Evolutionary conservation across 2,113 vertebrate species (phyloP).

Genomic region (Strix uralensis): DNA sequence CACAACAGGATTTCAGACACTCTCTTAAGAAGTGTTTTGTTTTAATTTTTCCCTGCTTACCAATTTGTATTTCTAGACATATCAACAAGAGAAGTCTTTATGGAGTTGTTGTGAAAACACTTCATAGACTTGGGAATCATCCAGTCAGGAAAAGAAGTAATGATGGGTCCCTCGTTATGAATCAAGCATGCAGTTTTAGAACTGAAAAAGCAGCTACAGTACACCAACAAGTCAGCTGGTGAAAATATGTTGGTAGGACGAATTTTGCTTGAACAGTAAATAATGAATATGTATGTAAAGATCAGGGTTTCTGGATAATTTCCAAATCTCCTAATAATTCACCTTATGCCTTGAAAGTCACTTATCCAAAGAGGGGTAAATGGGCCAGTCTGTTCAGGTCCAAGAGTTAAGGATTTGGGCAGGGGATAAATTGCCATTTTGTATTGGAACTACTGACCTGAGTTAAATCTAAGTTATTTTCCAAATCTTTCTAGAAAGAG

Average conservation of each 20-base stretch:
- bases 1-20: neutral
- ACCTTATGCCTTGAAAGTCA: neutral
- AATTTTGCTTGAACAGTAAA: neutral
- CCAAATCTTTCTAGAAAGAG: neutral
- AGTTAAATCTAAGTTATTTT: neutral
- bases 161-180: neutral
- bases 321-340: neutral
- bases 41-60: neutral
- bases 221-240: neutral
- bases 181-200: neutral
- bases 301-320: neutral
- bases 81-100: neutral
- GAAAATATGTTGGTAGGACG: neutral
- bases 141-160: neutral
- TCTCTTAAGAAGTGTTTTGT: neutral
- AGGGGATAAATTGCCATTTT: neutral
- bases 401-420: neutral
- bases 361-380: neutral
- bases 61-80: neutral
- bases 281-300: neutral
- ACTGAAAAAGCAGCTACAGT: neutral
- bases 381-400: neutral
- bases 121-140: neutral
- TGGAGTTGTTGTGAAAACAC: neutral
- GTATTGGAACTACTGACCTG: neutral